Evolutionary conservation across 2,888 invertebrate genomes (phyloP).

Genomic region (Netelia virgata): DNA sequence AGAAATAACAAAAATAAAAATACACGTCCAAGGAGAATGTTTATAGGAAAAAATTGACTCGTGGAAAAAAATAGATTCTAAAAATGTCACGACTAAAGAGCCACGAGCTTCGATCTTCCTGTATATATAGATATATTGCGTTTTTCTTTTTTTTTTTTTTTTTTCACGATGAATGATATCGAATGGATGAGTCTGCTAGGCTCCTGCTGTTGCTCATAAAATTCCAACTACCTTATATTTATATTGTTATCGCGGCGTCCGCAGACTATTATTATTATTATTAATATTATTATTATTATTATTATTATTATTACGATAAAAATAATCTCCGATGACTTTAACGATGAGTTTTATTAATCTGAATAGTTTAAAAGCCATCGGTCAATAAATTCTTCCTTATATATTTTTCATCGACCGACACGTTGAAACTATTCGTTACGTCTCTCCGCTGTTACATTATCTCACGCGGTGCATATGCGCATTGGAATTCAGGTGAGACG

Average conservation of each 20-base stretch:
- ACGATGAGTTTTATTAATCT: not conserved
- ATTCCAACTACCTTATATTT: not conserved
- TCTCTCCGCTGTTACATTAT: not conserved
- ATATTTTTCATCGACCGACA: not conserved
- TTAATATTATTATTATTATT: no score
- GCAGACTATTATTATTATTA: no score
- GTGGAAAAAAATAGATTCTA: constrained; percentile 63
- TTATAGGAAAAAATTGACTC: constrained; percentile 49
- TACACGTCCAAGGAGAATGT: constrained; percentile 17
- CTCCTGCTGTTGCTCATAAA: not conserved
- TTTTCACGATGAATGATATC: constrained; percentile 10
- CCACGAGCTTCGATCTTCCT: not conserved
- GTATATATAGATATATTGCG: not conserved
- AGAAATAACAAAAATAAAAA: constrained; percentile 15
- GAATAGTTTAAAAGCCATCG: not conserved
- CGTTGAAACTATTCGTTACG: not conserved
- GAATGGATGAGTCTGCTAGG: not conserved
- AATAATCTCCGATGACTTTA: not conserved
- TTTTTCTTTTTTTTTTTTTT: not conserved
- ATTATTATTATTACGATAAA: not conserved
- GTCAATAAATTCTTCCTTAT: not conserved
- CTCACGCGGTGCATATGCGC: not conserved
- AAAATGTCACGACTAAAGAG: constrained; percentile 41
- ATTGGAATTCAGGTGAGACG: constrained; percentile 4
- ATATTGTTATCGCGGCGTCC: not conserved